A percentile compares a stretch with the other conserved stretches of the same genome.
phyloP scores from a whole-genome alignment of 2,797 vertebrate species.

The Melanotaenia parkinsoni region DNA sequence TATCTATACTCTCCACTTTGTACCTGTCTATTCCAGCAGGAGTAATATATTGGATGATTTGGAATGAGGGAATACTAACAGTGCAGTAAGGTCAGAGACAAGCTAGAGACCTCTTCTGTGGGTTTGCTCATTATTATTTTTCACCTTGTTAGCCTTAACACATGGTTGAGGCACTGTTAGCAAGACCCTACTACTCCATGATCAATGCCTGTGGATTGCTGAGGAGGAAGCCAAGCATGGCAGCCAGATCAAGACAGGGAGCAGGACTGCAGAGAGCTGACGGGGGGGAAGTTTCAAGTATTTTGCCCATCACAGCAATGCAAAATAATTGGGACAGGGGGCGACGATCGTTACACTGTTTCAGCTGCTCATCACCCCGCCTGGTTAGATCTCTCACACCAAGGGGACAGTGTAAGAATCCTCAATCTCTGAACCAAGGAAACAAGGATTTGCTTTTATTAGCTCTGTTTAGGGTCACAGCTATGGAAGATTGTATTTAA shows the following conservation, averaged over 20 bases:
- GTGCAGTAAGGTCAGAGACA: conserved; percentile 59
- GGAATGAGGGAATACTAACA: conserved; percentile 71
- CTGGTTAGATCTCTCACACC: conserved; percentile 49
- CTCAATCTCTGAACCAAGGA: conserved; percentile 1
- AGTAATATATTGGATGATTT: conserved; percentile 72
- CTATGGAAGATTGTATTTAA: too few species aligned
- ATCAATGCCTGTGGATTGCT: conserved; percentile 67
- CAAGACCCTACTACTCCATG: conserved; percentile 42
- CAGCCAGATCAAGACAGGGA: conserved; percentile 42
- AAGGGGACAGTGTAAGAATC: conserved; percentile 8
- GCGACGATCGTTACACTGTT: conserved; percentile 37
- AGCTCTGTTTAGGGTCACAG: conserved; percentile 1
- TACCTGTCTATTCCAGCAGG: conserved; percentile 43
- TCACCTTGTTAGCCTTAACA: conserved; percentile 80
- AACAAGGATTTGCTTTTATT: conserved; percentile 23
- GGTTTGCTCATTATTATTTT: conserved; percentile 74
- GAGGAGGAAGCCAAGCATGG: conserved; percentile 65
- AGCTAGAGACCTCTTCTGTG: conserved; percentile 56
- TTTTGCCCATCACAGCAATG: conserved; percentile 36
- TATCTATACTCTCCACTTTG: conserved; percentile 28
- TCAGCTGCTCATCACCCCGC: conserved; percentile 42
- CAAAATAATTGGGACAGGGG: conserved; percentile 73
- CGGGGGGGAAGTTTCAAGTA: conserved; percentile 19
- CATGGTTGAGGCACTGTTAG: conserved; percentile 56
- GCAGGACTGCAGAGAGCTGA: conserved; percentile 22